Evolutionary conservation across 2,888 invertebrate genomes (phyloP), one percentile per base, ranked within the genome.

Genomic region (Coleophora flavipennella): DNA sequence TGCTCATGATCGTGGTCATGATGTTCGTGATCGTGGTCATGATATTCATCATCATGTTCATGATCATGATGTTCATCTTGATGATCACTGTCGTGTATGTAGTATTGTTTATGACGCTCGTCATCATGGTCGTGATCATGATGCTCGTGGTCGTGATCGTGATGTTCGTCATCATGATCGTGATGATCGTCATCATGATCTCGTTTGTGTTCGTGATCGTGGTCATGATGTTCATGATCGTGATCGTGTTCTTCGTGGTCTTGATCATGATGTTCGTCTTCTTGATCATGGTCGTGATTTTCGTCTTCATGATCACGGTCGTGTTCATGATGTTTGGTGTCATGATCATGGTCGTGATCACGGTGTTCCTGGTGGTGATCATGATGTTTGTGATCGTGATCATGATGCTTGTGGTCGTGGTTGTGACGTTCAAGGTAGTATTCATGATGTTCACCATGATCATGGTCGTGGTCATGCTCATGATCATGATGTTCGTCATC

Each of bases 91-190:
- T n/a, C n/a, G n/a, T n/a, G n/a, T n/a, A n/a, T n/a, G 36, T 38
- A 37, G 32, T 20, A 6, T 20, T 20, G 3, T 4, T 20, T 3
- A 20, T 20, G 20, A 11, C 40, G 43, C 7, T 13, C 32, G 9
- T 13, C 33, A 4, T 38, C 45, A n/a, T 48, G 44, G 10, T 44
- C 41, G 12, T 45, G 45, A 14, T 41, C 45, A 14, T 41, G 41
- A 1, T 50, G 41, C 8, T 48, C 46, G 7, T 44, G 40, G 28
- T 43, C 38, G 35, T 20, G 20, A 6, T 20, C 6, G 20, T 20
- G 20, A 3, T n/a, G n/a, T n/a, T n/a, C n/a, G n/a, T 20, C 20
- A 6, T 20, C 3, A 20, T 20, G 3, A 20, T 20, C 6, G 20
- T 20, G 3, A 6, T 20, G 20, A 4, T 6, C 20, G 20, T 20